phyloP scores from a whole-genome alignment of 1,140 invertebrate species.

The Drosophila tristis region DNA sequence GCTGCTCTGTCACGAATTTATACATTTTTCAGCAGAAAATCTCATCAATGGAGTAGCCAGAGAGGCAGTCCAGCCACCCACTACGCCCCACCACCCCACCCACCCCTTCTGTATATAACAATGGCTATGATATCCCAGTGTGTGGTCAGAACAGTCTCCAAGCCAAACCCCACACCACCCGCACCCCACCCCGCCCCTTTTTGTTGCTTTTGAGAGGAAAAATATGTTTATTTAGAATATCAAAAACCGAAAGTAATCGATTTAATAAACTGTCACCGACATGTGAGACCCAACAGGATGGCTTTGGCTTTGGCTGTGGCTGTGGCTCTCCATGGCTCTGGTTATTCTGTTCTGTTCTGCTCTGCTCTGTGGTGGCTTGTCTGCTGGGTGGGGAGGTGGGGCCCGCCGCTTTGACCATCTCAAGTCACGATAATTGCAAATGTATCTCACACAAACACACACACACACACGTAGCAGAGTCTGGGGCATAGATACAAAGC shows the following conservation, averaged over 20 bases:
- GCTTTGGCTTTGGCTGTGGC: too few relatives aligned
- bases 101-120: background rate
- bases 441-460: slow-evolving; percentile 76
- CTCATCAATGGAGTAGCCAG: slow-evolving; percentile 30
- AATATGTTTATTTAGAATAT: slow-evolving; percentile 84
- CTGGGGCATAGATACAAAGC: slow-evolving; percentile 14
- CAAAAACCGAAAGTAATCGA: slow-evolving; percentile 83
- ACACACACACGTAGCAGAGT: slow-evolving; percentile 10
- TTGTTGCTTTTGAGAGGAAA: slow-evolving; percentile 23
- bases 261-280: slow-evolving; percentile 84
- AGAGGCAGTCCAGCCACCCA: background rate
- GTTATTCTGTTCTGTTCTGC: slow-evolving; percentile 3
- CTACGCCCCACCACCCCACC: too few relatives aligned
- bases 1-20: slow-evolving; percentile 58
- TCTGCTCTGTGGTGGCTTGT: slow-evolving; percentile 23
- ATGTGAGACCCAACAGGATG: slow-evolving; percentile 57
- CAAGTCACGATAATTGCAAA: slow-evolving; percentile 84
- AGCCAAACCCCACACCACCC: background rate
- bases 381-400: slow-evolving; percentile 2
- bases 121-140: slow-evolving; percentile 30
- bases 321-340: too few relatives aligned
- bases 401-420: slow-evolving; percentile 43
- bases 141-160: slow-evolving; percentile 42
- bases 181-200: background rate
- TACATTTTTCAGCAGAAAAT: slow-evolving; percentile 62